Conservation (phyloP, 1,140 invertebrate species). For the Eciton burchellii region DNA sequence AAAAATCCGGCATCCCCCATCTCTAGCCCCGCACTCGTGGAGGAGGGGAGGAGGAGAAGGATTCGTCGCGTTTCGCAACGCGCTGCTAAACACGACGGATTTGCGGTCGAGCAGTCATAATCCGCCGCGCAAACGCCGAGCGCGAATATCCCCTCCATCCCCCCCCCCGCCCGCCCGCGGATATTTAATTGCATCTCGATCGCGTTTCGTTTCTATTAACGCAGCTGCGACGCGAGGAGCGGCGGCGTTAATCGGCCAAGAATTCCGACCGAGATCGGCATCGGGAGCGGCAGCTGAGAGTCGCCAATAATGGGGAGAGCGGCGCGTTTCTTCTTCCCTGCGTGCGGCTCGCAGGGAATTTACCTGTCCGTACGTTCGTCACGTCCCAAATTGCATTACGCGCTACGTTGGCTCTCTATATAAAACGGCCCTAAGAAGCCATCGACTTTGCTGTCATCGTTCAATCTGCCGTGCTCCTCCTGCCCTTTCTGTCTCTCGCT, state of each 20-base stretch:
- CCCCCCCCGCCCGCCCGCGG: too few relatives aligned
- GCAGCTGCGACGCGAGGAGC: constrained; percentile 14
- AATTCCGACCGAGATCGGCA: constrained; percentile 18
- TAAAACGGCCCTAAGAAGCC: constrained; percentile 70
- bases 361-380: constrained; percentile 72
- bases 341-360: constrained; percentile 31
- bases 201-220: not conserved
- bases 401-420: constrained; percentile 71
- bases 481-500: not conserved
- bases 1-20: constrained; percentile 31
- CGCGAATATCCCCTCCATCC: too few relatives aligned
- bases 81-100: too few relatives aligned
- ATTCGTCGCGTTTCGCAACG: not conserved
- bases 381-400: constrained; percentile 72
- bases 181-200: too few relatives aligned
- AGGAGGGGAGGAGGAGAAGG: too few relatives aligned
- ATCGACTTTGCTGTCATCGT: constrained; percentile 68
- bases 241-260: constrained; percentile 36
- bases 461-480: constrained; percentile 60
- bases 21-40: too few relatives aligned
- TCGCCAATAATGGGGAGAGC: constrained; percentile 38
- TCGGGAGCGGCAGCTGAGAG: constrained; percentile 52
- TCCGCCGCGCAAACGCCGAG: too few relatives aligned
- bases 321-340: constrained; percentile 38
- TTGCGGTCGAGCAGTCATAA: too few relatives aligned